A percentile compares a stretch with the other conserved stretches of the same genome.
Conservation (phyloP, 1,140 invertebrate species). For the Cyphomyrmex costatus region DNA sequence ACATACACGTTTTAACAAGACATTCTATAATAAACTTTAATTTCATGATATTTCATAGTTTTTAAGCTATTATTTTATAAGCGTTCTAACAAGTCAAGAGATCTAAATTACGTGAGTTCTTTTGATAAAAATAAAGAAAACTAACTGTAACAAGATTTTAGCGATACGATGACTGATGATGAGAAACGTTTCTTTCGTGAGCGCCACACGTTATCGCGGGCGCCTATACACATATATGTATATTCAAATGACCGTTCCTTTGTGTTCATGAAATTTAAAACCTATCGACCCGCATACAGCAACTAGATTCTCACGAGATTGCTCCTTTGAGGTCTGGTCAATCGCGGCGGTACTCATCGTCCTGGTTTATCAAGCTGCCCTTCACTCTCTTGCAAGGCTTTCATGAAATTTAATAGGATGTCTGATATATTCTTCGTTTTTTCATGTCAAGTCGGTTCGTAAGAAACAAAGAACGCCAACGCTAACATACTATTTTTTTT, state of each 20-base stretch:
- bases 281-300: constrained; percentile 37
- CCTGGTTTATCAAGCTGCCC: constrained; percentile 67
- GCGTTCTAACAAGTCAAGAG: neutral
- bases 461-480: constrained; percentile 39
- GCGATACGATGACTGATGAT: constrained; percentile 48
- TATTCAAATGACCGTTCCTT: constrained; percentile 66
- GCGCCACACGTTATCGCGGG: constrained; percentile 22
- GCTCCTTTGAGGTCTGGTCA: constrained; percentile 72
- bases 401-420: constrained; percentile 72
- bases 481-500: constrained; percentile 28
- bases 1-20: neutral
- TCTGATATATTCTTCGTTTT: constrained; percentile 54
- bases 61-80: neutral
- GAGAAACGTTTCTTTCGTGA: constrained; percentile 55
- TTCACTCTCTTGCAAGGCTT: constrained; percentile 50
- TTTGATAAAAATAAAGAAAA: constrained; percentile 7
- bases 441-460: constrained; percentile 52
- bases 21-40: neutral
- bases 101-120: constrained; percentile 15
- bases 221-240: constrained; percentile 36
- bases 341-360: constrained; percentile 61
- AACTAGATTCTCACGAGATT: constrained; percentile 67
- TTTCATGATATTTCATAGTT: neutral
- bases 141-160: constrained; percentile 5
- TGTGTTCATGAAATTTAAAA: constrained; percentile 69